A percentile compares a stretch with the other conserved stretches of the same genome.
Conservation (phyloP, 2,888 invertebrate species). For the Synanthedon andrenaeformis region DNA sequence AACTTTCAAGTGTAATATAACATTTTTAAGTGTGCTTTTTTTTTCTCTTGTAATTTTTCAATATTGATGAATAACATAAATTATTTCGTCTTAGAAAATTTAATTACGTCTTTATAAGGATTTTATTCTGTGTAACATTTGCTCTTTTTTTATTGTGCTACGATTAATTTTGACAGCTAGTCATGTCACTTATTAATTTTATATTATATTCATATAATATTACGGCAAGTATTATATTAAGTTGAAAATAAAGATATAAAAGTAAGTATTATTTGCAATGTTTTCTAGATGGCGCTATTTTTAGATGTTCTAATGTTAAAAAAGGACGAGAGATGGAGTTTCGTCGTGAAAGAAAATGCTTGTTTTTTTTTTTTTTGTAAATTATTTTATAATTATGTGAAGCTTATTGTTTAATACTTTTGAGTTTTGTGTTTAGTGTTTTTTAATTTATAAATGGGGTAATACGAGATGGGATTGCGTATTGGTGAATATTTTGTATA, state of each 20-base stretch:
- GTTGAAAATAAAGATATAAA: conserved; percentile 23
- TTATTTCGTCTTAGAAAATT: no score
- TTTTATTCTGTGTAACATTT: no score
- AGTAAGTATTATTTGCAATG: conserved; percentile 13
- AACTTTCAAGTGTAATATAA: no score
- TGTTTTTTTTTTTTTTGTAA: background rate
- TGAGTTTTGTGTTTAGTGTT: background rate
- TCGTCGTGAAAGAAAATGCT: background rate
- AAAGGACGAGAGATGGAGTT: conserved; percentile 10
- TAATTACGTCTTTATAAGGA: no score
- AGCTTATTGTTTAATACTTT: background rate
- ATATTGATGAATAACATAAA: no score
- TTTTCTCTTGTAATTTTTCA: no score
- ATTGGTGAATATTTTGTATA: no score
- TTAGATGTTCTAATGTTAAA: conserved; percentile 57
- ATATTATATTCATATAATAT: no score
- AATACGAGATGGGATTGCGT: no score
- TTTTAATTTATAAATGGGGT: no score
- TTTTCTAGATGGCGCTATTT: conserved; percentile 63
- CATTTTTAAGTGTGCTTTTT: no score
- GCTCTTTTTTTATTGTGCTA: no score
- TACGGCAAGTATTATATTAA: conserved; percentile 50
- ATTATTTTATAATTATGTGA: background rate
- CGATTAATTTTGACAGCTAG: conserved; percentile 28
- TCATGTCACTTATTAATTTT: conserved; percentile 46